Conservation (phyloP, 2,888 invertebrate species). For the Acholoe squamosa region DNA sequence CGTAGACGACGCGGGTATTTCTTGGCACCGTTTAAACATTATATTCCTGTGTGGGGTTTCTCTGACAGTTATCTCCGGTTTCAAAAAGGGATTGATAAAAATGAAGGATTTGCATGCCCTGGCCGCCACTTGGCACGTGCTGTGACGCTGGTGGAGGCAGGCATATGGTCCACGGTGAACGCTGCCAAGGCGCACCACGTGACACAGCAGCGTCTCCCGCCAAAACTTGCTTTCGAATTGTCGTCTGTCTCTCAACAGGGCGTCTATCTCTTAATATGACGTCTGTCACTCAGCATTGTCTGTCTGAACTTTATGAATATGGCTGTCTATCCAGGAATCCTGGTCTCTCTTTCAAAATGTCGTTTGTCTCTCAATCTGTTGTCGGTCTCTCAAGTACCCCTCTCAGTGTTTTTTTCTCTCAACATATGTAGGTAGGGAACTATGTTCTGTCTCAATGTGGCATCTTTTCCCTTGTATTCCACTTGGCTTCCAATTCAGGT, state of each 20-base stretch:
- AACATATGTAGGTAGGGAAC: too few species aligned
- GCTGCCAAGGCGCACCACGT: constrained; percentile 54
- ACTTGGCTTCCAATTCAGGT: too few species aligned
- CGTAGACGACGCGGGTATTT: not conserved
- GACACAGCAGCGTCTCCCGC: constrained; percentile 56
- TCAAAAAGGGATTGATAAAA: constrained; percentile 57
- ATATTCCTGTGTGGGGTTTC: constrained; percentile 36
- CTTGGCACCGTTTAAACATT: constrained; percentile 20
- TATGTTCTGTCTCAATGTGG: too few species aligned
- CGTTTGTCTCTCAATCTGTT: too few species aligned
- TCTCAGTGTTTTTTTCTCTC: too few species aligned
- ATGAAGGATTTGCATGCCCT: constrained; percentile 58
- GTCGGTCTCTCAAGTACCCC: too few species aligned
- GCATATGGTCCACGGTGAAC: constrained; percentile 31
- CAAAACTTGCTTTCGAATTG: not conserved
- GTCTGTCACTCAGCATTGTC: too few species aligned
- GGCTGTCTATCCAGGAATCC: too few species aligned
- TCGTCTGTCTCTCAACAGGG: not conserved
- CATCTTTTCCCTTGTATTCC: too few species aligned
- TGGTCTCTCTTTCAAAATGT: too few species aligned
- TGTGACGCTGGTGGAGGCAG: constrained; percentile 57
- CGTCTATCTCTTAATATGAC: too few species aligned
- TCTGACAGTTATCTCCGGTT: constrained; percentile 52
- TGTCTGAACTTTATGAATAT: too few species aligned
- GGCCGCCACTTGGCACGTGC: constrained; percentile 52